Evolutionary conservation across 2,888 invertebrate genomes (phyloP), one percentile per base, ranked within the genome.

Genomic region (Rotaria socialis): DNA sequence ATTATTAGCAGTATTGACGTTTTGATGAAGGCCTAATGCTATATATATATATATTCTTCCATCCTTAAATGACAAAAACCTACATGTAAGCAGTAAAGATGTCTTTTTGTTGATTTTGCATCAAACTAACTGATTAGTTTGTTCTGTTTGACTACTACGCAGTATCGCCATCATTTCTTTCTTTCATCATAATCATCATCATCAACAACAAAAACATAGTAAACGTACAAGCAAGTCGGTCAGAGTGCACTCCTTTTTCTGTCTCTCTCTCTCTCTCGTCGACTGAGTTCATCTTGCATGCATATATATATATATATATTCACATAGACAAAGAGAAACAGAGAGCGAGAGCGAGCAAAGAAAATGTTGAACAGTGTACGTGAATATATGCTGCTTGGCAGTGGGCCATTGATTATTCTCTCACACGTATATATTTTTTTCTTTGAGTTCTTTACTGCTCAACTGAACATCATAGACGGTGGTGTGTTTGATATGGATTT

Each of bases 401-500:
- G 67, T 67, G 67, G 35, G 67, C 67, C 67, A 67, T 67, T 19
- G 19, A 67, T 67, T 35, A 35, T 67, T 67, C 67, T 67, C 67
- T 67, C 67, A 35, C 35, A 67, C 35, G 14, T 67, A 67, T 14
- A 67, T n/a, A 35, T 60, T 67, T 67, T 14, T 67, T 19, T 67
- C 67, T 67, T 35, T 8, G 67, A 67, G 27, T 67, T 67, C 67
- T 67, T 35, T 67, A 67, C 67, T 67, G 67, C 67, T 67, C 67
- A 67, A 67, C 67, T 67, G 67, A 67, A 67, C 67, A 67, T 14
- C 35, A 19, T 67, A 67, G 67, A 67, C 67, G 41, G 67, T 67
- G 35, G 67, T 67, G 41, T 67, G 35, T 67, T 67, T 67, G 67
- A 67, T 67, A 67, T 67, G 67, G 67, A 67, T 41, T 67, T 67